Conservation (phyloP, 1,140 invertebrate genomes). For the Drosophila jambulina region DNA sequence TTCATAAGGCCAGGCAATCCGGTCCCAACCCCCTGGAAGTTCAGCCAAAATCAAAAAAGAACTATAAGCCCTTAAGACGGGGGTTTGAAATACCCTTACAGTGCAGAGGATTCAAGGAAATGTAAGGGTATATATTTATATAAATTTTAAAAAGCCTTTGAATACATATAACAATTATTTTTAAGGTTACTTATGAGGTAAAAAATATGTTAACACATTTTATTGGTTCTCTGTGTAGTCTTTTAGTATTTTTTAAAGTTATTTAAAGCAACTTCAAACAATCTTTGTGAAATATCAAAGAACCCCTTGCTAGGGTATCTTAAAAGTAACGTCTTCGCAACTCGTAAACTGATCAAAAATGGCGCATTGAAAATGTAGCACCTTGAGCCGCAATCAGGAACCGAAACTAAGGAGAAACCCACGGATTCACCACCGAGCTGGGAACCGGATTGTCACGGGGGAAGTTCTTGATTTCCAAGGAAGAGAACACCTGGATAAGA, state of each 20-base stretch:
- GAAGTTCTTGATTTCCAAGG: conserved; percentile 72
- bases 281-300: no score
- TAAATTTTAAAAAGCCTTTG: neutral
- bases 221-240: fast-evolving
- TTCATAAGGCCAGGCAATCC: conserved; percentile 56
- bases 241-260: no score
- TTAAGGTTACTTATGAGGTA: neutral
- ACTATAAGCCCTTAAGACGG: neutral
- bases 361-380: conserved; percentile 53
- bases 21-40: conserved; percentile 12
- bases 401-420: neutral
- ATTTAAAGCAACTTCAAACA: neutral
- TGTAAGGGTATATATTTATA: no score
- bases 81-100: conserved; percentile 4
- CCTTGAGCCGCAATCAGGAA: conserved; percentile 52
- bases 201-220: no score
- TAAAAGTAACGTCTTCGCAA: conserved; percentile 23
- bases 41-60: neutral
- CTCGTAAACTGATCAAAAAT: conserved; percentile 33
- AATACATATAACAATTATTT: neutral
- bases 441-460: conserved; percentile 56
- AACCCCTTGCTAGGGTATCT: neutral
- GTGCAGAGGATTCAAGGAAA: neutral
- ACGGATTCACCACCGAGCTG: conserved; percentile 32
- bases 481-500: conserved; percentile 66